phyloP scores from a whole-genome alignment of 2,888 invertebrate genomes.

The Lasioglossum zephyrum region DNA sequence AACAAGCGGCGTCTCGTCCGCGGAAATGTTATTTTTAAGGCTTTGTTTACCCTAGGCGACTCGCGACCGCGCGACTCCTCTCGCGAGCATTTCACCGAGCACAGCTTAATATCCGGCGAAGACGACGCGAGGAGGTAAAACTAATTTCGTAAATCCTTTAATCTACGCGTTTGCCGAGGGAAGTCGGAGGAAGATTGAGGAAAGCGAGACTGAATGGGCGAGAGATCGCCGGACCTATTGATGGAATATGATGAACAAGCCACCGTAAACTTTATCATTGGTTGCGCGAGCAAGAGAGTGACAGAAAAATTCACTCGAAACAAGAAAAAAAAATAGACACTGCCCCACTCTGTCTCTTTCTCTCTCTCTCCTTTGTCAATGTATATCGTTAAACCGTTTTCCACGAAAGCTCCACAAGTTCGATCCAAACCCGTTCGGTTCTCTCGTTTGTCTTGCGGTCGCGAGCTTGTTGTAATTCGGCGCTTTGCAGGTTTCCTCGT shows the following conservation, averaged over 20 bases:
- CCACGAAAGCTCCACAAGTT: slow-evolving; percentile 35
- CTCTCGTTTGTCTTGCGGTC: slow-evolving; percentile 20
- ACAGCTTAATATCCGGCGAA: slow-evolving; percentile 70
- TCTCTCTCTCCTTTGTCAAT: background rate
- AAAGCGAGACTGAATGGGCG: slow-evolving; percentile 66
- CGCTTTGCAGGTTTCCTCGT: slow-evolving; percentile 50
- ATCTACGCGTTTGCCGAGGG: slow-evolving; percentile 71
- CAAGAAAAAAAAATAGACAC: slow-evolving; percentile 24
- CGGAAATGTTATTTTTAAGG: slow-evolving; percentile 48
- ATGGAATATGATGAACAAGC: slow-evolving; percentile 81
- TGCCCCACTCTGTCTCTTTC: background rate
- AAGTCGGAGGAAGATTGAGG: slow-evolving; percentile 62
- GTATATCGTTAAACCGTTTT: slow-evolving; percentile 55
- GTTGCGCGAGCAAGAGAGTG: slow-evolving; percentile 52
- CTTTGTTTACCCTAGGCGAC: slow-evolving; percentile 42
- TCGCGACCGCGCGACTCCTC: slow-evolving; percentile 19
- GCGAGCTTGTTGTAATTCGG: slow-evolving; percentile 23
- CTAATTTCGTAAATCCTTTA: slow-evolving; percentile 78
- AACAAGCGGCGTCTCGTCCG: background rate
- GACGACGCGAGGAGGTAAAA: slow-evolving; percentile 73
- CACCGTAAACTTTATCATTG: slow-evolving; percentile 73
- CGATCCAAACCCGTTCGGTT: slow-evolving; percentile 11
- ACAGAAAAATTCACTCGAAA: slow-evolving; percentile 54
- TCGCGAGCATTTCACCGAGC: background rate
- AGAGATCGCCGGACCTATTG: slow-evolving; percentile 71